These are phyloP conservation scores for Apamea sordens DNA, from an alignment of 2,888 invertebrate genomes.

Conservation along the genomic window DNA sequence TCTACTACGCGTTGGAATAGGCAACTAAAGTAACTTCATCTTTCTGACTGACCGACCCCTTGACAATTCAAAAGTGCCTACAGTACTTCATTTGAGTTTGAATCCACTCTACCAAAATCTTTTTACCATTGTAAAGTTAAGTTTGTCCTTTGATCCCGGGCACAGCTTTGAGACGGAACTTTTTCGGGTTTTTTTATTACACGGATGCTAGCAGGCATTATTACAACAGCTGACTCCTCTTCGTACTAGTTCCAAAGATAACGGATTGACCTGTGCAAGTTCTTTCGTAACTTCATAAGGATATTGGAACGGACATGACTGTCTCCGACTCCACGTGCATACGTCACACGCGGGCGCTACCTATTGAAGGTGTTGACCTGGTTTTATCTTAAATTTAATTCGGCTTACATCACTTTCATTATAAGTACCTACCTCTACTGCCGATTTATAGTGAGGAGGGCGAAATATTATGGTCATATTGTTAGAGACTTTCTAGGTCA, in stretches of 20 bases:
- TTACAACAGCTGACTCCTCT: conserved; percentile 8
- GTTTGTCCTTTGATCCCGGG: background rate
- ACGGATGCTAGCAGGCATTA: background rate
- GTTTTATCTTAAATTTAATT: conserved; percentile 37
- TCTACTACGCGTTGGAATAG: background rate
- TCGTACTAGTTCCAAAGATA: conserved; percentile 7
- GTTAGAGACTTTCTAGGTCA: conserved; percentile 11
- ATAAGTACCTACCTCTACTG: conserved; percentile 8
- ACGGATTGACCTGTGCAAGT: conserved; percentile 15
- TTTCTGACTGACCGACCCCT: background rate
- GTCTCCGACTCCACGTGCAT: conserved; percentile 10
- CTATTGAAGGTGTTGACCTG: conserved; percentile 51
- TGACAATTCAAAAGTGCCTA: background rate
- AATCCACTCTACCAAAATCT: background rate
- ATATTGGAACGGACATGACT: conserved; percentile 46
- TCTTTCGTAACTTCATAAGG: conserved; percentile 34
- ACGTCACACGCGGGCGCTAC: conserved; percentile 41
- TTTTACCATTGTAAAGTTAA: background rate
- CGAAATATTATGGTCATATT: conserved; percentile 12
- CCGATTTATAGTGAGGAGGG: background rate
- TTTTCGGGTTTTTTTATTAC: background rate
- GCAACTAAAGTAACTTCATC: background rate
- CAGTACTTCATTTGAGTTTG: background rate
- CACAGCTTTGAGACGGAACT: background rate
- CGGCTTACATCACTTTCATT: conserved; percentile 46